Percentiles rank a stretch among this genome's conserved stretches.
Evolutionary conservation across 2,888 invertebrate species (phyloP).

Genomic region (Melinopterus prodromus): DNA sequence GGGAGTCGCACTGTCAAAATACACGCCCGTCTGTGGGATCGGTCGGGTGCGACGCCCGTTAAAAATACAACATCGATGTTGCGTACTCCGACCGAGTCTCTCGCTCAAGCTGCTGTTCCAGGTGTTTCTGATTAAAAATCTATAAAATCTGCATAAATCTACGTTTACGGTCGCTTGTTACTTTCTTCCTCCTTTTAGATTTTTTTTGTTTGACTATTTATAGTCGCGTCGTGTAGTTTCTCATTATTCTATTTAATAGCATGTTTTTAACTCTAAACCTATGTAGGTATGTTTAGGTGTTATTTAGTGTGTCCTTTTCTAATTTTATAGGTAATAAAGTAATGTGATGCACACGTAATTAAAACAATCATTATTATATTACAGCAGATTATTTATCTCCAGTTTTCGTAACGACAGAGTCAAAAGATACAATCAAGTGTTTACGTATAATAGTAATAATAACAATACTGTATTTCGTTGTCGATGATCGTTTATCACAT

Average conservation of each 20-base stretch:
- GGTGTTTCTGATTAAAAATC: slow-evolving; percentile 46
- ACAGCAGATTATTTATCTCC: too few species aligned
- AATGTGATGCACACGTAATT: not conserved
- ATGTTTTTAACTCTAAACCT: not conserved
- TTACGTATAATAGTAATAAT: too few species aligned
- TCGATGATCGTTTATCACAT: too few species aligned
- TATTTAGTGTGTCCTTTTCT: not conserved
- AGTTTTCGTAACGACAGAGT: too few species aligned
- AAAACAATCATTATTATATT: not conserved
- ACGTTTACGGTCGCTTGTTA: slow-evolving; percentile 24
- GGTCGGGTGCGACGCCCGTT: slow-evolving; percentile 14
- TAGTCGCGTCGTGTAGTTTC: not conserved
- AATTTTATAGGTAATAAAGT: not conserved
- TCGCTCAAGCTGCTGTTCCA: slow-evolving; percentile 38
- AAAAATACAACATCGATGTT: slow-evolving; percentile 36
- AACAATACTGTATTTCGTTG: too few species aligned
- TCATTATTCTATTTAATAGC: not conserved
- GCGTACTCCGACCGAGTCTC: slow-evolving; percentile 10
- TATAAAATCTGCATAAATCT: slow-evolving; percentile 42
- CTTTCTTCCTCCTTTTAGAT: not conserved
- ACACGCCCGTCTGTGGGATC: slow-evolving; percentile 22
- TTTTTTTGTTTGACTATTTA: not conserved
- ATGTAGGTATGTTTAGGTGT: not conserved
- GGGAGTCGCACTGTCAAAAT: slow-evolving; percentile 35
- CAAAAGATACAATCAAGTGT: too few species aligned